A percentile compares a stretch with the other conserved stretches of the same genome.
Evolutionary conservation across 2,888 invertebrate species (phyloP).

Genomic region (Rotaria socialis): DNA sequence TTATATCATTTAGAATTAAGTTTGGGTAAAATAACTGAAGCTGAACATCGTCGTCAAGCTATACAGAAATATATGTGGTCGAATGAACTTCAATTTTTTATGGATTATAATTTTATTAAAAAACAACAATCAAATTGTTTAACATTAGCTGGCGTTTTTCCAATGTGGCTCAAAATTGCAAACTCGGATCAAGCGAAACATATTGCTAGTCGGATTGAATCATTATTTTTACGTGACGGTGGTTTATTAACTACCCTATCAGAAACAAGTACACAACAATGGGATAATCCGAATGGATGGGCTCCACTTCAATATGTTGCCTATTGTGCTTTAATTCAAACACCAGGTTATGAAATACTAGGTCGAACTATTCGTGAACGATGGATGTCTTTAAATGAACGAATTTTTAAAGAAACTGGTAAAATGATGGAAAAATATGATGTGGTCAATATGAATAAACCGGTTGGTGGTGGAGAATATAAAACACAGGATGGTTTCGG

Average conservation of each 20-base stretch:
- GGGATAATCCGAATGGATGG: slow-evolving; percentile 76
- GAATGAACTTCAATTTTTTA: slow-evolving; percentile 72
- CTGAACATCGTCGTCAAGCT: slow-evolving; percentile 53
- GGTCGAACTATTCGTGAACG: slow-evolving; percentile 71
- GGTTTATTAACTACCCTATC: slow-evolving; percentile 56
- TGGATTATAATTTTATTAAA: slow-evolving; percentile 69
- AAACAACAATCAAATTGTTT: slow-evolving; percentile 56
- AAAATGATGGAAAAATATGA: slow-evolving; percentile 60
- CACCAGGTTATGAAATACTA: slow-evolving; percentile 67
- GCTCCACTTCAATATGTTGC: slow-evolving; percentile 82
- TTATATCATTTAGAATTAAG: slow-evolving; percentile 69
- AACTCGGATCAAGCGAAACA: slow-evolving; percentile 21
- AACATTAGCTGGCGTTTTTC: slow-evolving; percentile 57
- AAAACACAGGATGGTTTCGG: slow-evolving; percentile 83
- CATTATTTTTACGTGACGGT: slow-evolving; percentile 47
- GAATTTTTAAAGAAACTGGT: slow-evolving; percentile 54
- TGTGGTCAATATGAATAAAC: slow-evolving; percentile 61
- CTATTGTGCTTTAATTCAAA: slow-evolving; percentile 71
- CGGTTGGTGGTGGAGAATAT: slow-evolving; percentile 85
- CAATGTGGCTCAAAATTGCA: slow-evolving; percentile 48
- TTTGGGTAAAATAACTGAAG: slow-evolving; percentile 58
- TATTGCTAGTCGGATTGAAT: neutral
- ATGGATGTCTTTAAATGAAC: slow-evolving; percentile 65
- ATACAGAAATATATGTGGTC: slow-evolving; percentile 73
- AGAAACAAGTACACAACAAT: slow-evolving; percentile 56